Base-by-base conservation (phyloP, 2,888 invertebrate species). In the Halocaridina rubra region DNA sequence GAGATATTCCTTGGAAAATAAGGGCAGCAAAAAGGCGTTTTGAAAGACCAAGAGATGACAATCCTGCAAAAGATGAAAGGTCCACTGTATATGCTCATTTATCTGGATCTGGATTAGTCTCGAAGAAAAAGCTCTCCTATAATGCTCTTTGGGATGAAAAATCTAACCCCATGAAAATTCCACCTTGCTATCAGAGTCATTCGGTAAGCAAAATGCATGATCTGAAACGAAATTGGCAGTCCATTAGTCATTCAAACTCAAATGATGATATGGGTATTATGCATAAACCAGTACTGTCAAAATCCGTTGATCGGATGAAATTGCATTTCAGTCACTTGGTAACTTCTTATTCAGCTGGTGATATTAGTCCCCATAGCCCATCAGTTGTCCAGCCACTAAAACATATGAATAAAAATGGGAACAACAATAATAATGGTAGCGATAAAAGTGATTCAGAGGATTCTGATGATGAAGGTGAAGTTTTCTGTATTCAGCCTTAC, bases 11-110 rank as follows among this genome's bases (percentile, higher is more conserved):
- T 3, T 90, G 90, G 90, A 90, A 90, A 86, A 89, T 90, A 16
- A 81, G 89, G 57, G 88, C 89, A 30, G 89, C 89, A 16, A 89
- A 89, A 77, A 89, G 89, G 79, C 88, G 89, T 32, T 93, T 94
- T 86, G 93, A 93, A 71, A 92, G 96, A 0, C 89, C 90, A 24
- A 59, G n/a, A 16, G 16, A n/a, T 27, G 30, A 16, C 13, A 32
- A 67, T 19, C 33, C 32, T 8, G 59, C 33, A n/a, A n/a, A 57
- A 7, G 22, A n/a, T n/a, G 30, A 13, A 19, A 22, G 69, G 29
- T 13, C 8, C 8, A 24, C 30, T 33, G 71, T 71, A 24, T 61
- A 33, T 46, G 46, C 59, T 3, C 46, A 64, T 1, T 19, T 84
- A 19, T 78, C 74, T 24, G 27, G 75, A 10, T 67, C 79, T 24